These are phyloP conservation scores for Atrichornis clamosus DNA, from an alignment of 2,113 vertebrate genomes.

Conservation along the genomic window DNA sequence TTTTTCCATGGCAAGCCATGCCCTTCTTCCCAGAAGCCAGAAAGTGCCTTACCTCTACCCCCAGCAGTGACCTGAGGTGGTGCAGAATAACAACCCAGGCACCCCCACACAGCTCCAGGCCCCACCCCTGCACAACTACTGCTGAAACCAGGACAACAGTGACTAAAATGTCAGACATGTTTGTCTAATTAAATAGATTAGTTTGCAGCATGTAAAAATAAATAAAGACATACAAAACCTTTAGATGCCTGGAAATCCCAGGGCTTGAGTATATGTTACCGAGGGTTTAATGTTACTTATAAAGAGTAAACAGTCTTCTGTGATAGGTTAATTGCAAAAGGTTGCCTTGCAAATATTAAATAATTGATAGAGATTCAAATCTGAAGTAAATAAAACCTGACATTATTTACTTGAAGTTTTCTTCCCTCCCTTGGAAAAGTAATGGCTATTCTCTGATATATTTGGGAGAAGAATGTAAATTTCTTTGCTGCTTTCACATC, in stretches of 20 bases:
- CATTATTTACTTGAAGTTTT: background rate
- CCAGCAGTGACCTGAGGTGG: background rate
- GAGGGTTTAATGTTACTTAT: slow-evolving; percentile 1
- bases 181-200: slow-evolving; percentile 38
- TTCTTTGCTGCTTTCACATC: background rate
- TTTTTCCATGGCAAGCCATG: background rate
- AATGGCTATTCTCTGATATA: background rate
- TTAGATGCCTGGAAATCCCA: background rate
- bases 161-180: background rate
- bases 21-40: background rate
- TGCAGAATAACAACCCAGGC: background rate
- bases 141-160: background rate
- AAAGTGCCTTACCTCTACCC: too few species aligned
- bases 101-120: fast-evolving
- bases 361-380: slow-evolving; percentile 7
- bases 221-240: background rate
- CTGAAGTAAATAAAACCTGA: background rate
- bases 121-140: background rate
- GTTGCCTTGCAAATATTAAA: slow-evolving; percentile 1
- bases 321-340: background rate
- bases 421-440: background rate
- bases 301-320: slow-evolving; percentile 32
- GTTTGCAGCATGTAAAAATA: slow-evolving; percentile 38
- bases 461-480: background rate
- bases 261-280: background rate